Evolutionary conservation across 2,888 invertebrate genomes (phyloP), one percentile per base, ranked within the genome.

Genomic region (Bugulina stolonifera): DNA sequence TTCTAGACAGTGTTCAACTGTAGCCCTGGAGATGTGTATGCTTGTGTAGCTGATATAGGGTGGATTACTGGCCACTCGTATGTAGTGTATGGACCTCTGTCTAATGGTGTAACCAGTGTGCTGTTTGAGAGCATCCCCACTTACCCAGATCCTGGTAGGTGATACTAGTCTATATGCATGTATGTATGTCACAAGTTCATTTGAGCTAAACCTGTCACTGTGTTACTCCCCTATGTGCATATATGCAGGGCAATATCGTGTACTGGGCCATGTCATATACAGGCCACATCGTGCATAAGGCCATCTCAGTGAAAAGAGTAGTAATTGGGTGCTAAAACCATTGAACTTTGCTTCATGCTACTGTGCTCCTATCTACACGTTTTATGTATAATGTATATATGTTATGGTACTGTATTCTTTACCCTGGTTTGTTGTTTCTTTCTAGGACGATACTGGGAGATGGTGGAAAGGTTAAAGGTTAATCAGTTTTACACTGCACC

Each of bases 41-140:
- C 85, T 1, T 87, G 87, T 80, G 83, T 86, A 69, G 87, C 87
- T 18, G 87, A 87, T 76, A 82, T 87, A 71, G 87, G 87, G 35
- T 87, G 87, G 87, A 82, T 84, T 52, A 84, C 84, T 1, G 83
- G 83, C 14, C 84, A 84, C 77, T 81, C 82, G 29, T 87, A 87
- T 77, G 84, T 85, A 14, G 83, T 86, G 22, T 87, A 87, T 77
- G 87, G 87, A n/a, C 87, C 87, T 0, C 80, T 87, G 25, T 79
- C 82, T 71, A 87, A 86, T 76, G 87, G 87, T 1, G 86, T 81
- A 32, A 86, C 87, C 1, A 83, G 85, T 1, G 79, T 87, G 1
- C 77, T 87, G 52, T 87, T 87, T 79, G 87, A 87, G 78, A 85
- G 86, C 74, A 85, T 83, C 5, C 87, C 87, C 0, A 78, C 81